Evolutionary conservation across 2,113 vertebrate species (phyloP), one percentile per base, ranked within the genome.

Genomic region (Calyptomena viridis): DNA sequence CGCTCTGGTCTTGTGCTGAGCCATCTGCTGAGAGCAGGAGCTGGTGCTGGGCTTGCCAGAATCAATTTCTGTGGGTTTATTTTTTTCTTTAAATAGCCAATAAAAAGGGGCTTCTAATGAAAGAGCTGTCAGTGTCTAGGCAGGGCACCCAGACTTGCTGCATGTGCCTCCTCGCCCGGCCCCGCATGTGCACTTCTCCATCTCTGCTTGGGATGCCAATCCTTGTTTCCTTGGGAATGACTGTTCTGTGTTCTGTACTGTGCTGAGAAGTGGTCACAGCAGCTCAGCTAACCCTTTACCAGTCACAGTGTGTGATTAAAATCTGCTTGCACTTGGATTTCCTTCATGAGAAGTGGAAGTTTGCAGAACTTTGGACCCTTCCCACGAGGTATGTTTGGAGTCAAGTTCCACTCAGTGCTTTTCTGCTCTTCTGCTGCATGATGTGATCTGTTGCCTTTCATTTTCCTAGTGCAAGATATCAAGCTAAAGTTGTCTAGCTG

Each of bases 341-440:
- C 58, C 72, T 62, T 55, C 40, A 14, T 71, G 74, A 86, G 89
- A 87, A 92, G 83, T 86, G 92, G 74, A 80, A 79, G 73, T 33
- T 81, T 83, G 87, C 87, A 69, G 76, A 39, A 11, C 82, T 66
- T 11, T 40, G 94, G 94, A 81, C 59, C 90, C 56, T 91, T 67
- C 90, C 85, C 59, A 59, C 23, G 6, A 97, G 96, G 94, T 97
- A 90, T 6, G 90, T 96, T 91, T 28, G 52, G 72, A 89, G 67
- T 47, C 18, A 14, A 31, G 31, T 87, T 92, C 44, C 66, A 31
- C 91, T 92, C 10, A 0, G 1, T 31, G 60, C 55, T 64, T 74
- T 77, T 58, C 80, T 86, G 56, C 47, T 81, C 44, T 62, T 58
- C 19, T 59, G 39, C 72, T 87, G 82, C 87, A 87, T 91, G 89